phyloP scores from a whole-genome alignment of 2,113 vertebrate genomes.

The Gopherus flavomarginatus region DNA sequence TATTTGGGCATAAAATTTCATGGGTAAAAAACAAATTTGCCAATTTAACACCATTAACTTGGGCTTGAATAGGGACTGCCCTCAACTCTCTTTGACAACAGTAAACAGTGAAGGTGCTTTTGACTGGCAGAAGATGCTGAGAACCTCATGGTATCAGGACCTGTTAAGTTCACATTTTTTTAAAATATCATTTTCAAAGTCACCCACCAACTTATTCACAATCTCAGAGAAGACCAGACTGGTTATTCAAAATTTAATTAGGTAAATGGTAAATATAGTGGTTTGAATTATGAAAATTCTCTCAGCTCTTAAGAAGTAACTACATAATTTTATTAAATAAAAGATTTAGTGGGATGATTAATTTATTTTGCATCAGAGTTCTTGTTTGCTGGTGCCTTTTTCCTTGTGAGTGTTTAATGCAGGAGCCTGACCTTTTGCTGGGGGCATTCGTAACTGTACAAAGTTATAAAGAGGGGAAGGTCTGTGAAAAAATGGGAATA shows the following conservation, averaged over 20 bases:
- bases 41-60: too few relatives aligned
- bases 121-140: not conserved
- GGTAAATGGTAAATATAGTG: constrained; percentile 1
- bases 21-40: too few relatives aligned
- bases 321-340: not conserved
- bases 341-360: not conserved
- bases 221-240: not conserved
- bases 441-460: not conserved
- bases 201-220: not conserved
- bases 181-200: rapidly evolving
- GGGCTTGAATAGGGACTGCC: too few relatives aligned
- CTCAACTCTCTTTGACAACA: not conserved
- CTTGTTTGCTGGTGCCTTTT: not conserved
- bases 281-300: not conserved
- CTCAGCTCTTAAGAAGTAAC: not conserved
- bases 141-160: not conserved
- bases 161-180: not conserved
- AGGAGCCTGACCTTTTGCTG: not conserved
- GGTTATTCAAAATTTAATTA: not conserved
- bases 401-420: not conserved
- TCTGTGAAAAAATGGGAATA: not conserved
- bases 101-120: not conserved
- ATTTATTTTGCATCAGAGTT: not conserved
- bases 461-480: not conserved
- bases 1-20: too few relatives aligned